Percentiles rank a stretch among this genome's conserved stretches.
Conservation (phyloP, 2,888 invertebrate genomes). For the Erebia aethiops region DNA sequence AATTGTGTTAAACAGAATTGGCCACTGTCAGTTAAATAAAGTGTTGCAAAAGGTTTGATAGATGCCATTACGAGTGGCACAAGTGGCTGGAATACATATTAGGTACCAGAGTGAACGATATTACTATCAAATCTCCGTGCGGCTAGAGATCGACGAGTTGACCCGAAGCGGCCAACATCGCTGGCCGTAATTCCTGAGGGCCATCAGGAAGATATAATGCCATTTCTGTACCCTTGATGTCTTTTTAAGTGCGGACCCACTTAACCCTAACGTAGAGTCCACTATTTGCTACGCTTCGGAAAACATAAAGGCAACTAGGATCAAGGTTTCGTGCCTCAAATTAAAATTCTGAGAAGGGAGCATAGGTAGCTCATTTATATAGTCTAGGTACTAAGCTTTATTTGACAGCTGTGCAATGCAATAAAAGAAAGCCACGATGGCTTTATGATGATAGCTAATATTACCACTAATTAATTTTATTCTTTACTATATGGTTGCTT, state of each 20-base stretch:
- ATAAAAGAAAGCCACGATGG: too few relatives aligned
- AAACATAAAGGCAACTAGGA: slow-evolving; percentile 6
- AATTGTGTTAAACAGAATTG: background rate
- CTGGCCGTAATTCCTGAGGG: slow-evolving; percentile 73
- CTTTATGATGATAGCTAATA: too few relatives aligned
- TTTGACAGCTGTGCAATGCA: background rate
- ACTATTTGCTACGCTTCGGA: slow-evolving; percentile 26
- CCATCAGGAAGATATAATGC: slow-evolving; percentile 80
- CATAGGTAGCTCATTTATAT: too few relatives aligned
- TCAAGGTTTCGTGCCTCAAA: background rate
- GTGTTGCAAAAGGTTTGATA: slow-evolving; percentile 1
- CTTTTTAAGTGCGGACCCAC: slow-evolving; percentile 80
- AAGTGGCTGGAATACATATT: slow-evolving; percentile 8
- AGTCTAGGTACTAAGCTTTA: background rate
- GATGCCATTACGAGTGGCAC: slow-evolving; percentile 1
- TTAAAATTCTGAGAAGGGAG: background rate
- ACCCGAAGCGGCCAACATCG: slow-evolving; percentile 42
- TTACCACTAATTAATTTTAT: too few relatives aligned
- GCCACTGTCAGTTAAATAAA: background rate
- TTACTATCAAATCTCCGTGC: slow-evolving; percentile 14
- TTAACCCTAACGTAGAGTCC: slow-evolving; percentile 70
- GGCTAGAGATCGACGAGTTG: slow-evolving; percentile 6
- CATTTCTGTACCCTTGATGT: slow-evolving; percentile 80
- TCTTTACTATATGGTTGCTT: too few relatives aligned
- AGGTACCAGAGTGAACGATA: too few relatives aligned